Conservation (phyloP, 2,797 vertebrate genomes). For the Notoglanidium macrostoma region DNA sequence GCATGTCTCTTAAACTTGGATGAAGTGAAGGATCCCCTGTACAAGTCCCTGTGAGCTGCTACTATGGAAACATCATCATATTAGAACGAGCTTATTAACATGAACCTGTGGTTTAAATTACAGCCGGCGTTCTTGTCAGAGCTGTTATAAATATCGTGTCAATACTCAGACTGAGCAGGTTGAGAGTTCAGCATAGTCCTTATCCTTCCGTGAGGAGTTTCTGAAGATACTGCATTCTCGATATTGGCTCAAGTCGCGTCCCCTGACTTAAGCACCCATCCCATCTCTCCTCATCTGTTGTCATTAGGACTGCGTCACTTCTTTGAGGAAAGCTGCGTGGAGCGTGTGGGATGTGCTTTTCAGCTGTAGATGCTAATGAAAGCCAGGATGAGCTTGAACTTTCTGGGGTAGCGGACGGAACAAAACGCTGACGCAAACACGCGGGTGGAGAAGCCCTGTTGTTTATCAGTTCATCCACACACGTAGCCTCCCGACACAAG, state of each 20-base stretch:
- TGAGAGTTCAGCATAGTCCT: not conserved
- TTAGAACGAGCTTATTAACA: not conserved
- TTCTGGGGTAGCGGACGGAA: slow-evolving; percentile 19
- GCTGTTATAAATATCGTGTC: not conserved
- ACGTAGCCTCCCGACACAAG: slow-evolving; percentile 1
- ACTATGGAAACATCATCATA: not conserved
- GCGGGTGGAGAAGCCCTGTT: not conserved
- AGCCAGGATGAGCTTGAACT: slow-evolving; percentile 10
- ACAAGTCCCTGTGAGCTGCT: not conserved
- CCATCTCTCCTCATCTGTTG: slow-evolving; percentile 44
- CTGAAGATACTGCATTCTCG: not conserved
- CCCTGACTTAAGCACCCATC: slow-evolving; percentile 37
- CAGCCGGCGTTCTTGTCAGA: not conserved
- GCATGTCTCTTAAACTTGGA: not conserved
- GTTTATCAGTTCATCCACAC: slow-evolving; percentile 32
- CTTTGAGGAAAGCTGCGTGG: slow-evolving; percentile 39
- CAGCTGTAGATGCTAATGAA: slow-evolving; percentile 33
- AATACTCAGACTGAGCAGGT: not conserved
- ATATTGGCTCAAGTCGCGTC: slow-evolving; percentile 19
- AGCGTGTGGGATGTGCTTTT: slow-evolving; percentile 51
- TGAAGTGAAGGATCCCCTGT: not conserved
- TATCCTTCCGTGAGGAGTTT: not conserved
- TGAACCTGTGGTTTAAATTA: not conserved
- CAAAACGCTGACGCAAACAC: slow-evolving; percentile 12
- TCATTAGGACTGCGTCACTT: slow-evolving; percentile 41